Base-by-base conservation (phyloP, 1,140 invertebrate genomes). In the Dendrolimus punctatus region DNA sequence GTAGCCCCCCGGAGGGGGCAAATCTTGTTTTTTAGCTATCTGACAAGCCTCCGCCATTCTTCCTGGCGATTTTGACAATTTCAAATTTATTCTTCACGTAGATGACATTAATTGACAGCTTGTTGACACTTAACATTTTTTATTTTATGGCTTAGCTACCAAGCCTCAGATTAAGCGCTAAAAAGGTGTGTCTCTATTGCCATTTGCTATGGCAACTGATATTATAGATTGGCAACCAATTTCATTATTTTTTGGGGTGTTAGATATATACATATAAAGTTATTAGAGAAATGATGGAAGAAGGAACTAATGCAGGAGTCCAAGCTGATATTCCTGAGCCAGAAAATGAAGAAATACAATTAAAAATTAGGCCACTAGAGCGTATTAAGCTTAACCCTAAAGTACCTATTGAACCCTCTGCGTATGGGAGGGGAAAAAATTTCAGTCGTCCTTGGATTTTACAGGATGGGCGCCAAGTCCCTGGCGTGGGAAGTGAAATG, bases 1-100 rank as follows among this genome's bases (percentile, higher is more conserved):
- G 80, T 95, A 97, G 49, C 95, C 96, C 61, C 95, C 95, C 49
- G 89, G 82, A 59, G 95, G 95, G 68, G 96, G 95, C 89, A 97
- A 88, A 88, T 97, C 96, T 85, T 97, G 96, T 71, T 88, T 90
- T 68, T 74, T 71, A 51, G 68, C 74, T 55, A 87, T 51, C 57
- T 74, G 68, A 70, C 64, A 73, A 66, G 70, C 65, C 62, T 72
- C 71, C 64, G 77, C 66, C 80, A 84, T 84, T 73, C 75, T 76
- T 62, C 10, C 46, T 49, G 50, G 60, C 42, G 36, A 45, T 69
- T 60, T 60, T 51, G 45, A 51, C 40, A 55, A 56, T 10, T 41
- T 23, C 37, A 40, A 23, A 23, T 23, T 23, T 23, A 23, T 23
- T 23, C 3, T 23, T 23, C 23, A 3, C 23, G 23, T 23, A 23